Conservation (phyloP, 2,888 invertebrate species). For the Apodemia zela region DNA sequence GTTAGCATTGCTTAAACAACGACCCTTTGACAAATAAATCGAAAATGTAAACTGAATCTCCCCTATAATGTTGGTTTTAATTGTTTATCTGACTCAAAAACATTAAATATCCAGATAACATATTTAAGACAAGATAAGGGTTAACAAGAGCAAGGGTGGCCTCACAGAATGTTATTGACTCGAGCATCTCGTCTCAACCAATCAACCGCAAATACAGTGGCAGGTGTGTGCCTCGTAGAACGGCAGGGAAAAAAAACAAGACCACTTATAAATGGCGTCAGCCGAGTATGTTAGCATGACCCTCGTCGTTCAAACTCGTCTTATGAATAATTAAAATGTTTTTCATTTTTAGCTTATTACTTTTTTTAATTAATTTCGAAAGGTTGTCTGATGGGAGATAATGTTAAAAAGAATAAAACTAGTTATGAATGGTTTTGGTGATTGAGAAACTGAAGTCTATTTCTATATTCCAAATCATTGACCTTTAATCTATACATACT, state of each 20-base stretch:
- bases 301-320: constrained; percentile 23
- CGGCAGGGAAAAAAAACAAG: constrained; percentile 38
- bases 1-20: neutral
- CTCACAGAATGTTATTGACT: constrained; percentile 60
- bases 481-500: too few species aligned
- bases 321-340: constrained; percentile 26
- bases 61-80: constrained; percentile 8
- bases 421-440: too few species aligned
- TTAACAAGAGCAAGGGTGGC: constrained; percentile 56
- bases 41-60: neutral
- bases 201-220: constrained; percentile 47
- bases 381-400: neutral
- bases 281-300: constrained; percentile 36
- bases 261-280: constrained; percentile 68
- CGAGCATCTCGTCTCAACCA: constrained; percentile 46
- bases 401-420: too few species aligned
- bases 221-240: constrained; percentile 47
- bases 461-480: too few species aligned
- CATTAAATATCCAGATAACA: constrained; percentile 28
- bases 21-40: neutral
- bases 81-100: neutral
- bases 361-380: constrained; percentile 5
- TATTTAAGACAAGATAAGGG: constrained; percentile 49
- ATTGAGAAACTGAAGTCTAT: too few species aligned
- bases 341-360: neutral